Evolutionary conservation across 2,888 invertebrate species (phyloP), one percentile per base, ranked within the genome.

Genomic region (Drosophila stalkeri): DNA sequence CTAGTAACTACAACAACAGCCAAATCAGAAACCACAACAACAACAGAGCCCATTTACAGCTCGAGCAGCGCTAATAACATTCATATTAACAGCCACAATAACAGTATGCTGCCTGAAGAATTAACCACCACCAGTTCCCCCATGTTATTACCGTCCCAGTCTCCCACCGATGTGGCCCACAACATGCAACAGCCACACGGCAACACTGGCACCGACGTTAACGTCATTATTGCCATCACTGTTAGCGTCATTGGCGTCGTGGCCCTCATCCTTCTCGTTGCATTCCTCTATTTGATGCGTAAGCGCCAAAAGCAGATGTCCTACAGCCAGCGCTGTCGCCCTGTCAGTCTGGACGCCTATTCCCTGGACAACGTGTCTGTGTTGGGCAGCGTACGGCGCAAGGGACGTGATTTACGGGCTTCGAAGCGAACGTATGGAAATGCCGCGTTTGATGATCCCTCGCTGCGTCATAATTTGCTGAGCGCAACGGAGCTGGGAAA

Each of bases 371-470:
- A 97, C 91, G 96, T 97, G 33, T 97, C 98, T 8, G 96, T 97
- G 7, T 95, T 95, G 90, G 96, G 96, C 86, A 95, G 96, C 86
- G 96, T 97, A 0, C 94, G 97, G 69, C 94, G 97, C 75, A 97
- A 97, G 92, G 96, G 87, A 18, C 60, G 89, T 3, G 95, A 95
- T 66, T 93, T 95, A 16, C 94, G 97, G 43, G 95, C 96, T 59
- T 98, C 97, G 59, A 98, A 97, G 92, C 94, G 97, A 69, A 97
- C 97, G 60, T 98, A 97, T 90, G 97, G 97, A 35, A 98, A 98
- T 94, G 97, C 97, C 2, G 97, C 97, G 2, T 98, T 97, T 91
- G 97, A 97, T 92, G 98, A 98, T 93, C 96, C 97, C 5, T 96
- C 71, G 94, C 96, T 54, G 95, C 96, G 52, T 95, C 97, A 92